phyloP scores from a whole-genome alignment of 1,140 invertebrate genomes.

The Habropoda laboriosa region DNA sequence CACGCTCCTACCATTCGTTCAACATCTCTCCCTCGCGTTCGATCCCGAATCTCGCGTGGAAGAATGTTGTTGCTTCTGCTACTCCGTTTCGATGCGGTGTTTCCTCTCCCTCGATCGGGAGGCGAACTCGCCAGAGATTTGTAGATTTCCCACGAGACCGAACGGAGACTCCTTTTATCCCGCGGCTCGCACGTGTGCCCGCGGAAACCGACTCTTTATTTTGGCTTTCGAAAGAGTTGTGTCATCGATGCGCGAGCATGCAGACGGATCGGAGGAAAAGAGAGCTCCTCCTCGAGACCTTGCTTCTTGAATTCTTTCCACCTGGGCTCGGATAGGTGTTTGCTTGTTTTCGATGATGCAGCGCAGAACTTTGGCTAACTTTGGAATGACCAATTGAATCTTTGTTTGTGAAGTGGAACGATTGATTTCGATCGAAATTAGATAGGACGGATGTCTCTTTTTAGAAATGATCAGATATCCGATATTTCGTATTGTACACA shows the following conservation, averaged over 20 bases:
- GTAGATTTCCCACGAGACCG: conserved; percentile 44
- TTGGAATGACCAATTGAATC: background rate
- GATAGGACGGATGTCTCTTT: too few species aligned
- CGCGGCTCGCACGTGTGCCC: conserved; percentile 5
- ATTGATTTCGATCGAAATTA: too few species aligned
- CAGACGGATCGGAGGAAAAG: background rate
- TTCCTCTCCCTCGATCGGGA: background rate
- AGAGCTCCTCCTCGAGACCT: too few species aligned
- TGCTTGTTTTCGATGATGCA: background rate
- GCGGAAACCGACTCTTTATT: conserved; percentile 37
- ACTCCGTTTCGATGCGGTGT: conserved; percentile 5
- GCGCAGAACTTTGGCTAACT: background rate
- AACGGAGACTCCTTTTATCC: conserved; percentile 22
- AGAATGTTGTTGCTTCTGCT: background rate
- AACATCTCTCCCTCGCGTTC: conserved; percentile 4
- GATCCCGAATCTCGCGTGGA: conserved; percentile 15
- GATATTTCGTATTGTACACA: too few species aligned
- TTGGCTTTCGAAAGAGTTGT: conserved; percentile 5
- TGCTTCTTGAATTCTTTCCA: background rate
- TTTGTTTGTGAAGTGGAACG: background rate
- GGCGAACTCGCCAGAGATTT: background rate
- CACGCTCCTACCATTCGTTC: conserved; percentile 49
- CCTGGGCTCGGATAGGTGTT: background rate
- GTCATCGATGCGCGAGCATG: background rate
- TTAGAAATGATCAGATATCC: too few species aligned